Percentiles rank a stretch among this genome's conserved stretches.
These are phyloP conservation scores for Pandemis cinnamomeana DNA, from an alignment of 2,888 invertebrate species.

Conservation along the genomic window DNA sequence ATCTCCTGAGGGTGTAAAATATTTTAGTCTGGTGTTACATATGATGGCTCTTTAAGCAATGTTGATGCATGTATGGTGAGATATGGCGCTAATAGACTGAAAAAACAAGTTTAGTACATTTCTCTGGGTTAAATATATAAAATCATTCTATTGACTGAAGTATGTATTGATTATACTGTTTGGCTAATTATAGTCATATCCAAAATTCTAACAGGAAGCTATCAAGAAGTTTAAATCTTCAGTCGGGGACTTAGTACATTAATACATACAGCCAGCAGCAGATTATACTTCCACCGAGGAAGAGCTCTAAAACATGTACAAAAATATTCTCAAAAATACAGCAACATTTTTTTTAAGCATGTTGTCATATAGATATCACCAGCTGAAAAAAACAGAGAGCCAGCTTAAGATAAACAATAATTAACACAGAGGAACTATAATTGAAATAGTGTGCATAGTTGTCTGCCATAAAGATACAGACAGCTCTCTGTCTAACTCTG, in stretches of 20 bases:
- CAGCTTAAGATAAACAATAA: neutral
- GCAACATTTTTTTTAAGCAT: neutral
- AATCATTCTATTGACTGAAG: neutral
- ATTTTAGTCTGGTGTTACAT: neutral
- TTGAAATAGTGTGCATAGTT: neutral
- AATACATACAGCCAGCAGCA: constrained; percentile 18
- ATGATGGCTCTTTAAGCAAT: neutral
- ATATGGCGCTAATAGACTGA: neutral
- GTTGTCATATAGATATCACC: neutral
- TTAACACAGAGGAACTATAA: neutral
- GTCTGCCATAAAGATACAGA: neutral
- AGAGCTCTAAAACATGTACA: constrained; percentile 4
- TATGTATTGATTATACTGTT: neutral
- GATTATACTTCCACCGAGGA: neutral
- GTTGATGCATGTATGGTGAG: neutral
- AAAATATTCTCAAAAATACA: neutral
- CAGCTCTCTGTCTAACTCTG: no score
- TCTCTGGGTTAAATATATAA: neutral
- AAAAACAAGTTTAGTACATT: neutral
- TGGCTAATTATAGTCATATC: no score
- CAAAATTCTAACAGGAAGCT: neutral
- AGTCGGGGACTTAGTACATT: constrained; percentile 1
- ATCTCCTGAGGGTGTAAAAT: constrained; percentile 46
- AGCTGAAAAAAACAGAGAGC: neutral
- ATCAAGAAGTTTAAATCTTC: neutral